Conservation (phyloP, 2,888 invertebrate species). For the Camponotus fellah region DNA sequence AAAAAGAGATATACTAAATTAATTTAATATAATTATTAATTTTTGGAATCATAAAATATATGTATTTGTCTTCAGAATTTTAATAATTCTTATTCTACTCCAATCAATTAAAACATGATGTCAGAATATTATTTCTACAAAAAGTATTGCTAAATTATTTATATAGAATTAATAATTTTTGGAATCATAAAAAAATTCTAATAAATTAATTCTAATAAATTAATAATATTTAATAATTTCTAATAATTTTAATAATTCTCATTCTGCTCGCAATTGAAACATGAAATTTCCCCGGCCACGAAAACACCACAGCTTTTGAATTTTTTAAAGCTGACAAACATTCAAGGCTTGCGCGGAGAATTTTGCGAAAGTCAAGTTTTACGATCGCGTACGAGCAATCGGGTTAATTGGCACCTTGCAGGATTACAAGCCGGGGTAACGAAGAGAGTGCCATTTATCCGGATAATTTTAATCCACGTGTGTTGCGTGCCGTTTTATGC, state of each 20-base stretch:
- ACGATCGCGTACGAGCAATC: conserved; percentile 50
- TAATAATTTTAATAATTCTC: background rate
- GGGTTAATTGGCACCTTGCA: conserved; percentile 59
- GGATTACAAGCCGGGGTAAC: conserved; percentile 46
- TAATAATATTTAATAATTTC: no score
- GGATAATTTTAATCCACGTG: conserved; percentile 21
- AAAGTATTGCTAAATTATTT: background rate
- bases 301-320: background rate
- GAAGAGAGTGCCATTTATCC: conserved; percentile 58
- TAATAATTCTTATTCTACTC: no score
- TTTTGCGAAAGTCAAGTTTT: conserved; percentile 28
- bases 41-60: no score
- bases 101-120: background rate
- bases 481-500: conserved; percentile 1
- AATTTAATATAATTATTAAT: no score
- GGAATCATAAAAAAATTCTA: background rate
- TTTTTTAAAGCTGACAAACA: background rate
- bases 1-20: no score
- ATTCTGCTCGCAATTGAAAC: background rate
- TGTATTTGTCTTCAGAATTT: no score
- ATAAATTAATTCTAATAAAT: no score
- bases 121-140: background rate
- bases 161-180: background rate
- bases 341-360: background rate
- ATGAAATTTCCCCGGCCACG: background rate